phyloP scores from a whole-genome alignment of 2,113 vertebrate species.

The Marcusenius ussheri region DNA sequence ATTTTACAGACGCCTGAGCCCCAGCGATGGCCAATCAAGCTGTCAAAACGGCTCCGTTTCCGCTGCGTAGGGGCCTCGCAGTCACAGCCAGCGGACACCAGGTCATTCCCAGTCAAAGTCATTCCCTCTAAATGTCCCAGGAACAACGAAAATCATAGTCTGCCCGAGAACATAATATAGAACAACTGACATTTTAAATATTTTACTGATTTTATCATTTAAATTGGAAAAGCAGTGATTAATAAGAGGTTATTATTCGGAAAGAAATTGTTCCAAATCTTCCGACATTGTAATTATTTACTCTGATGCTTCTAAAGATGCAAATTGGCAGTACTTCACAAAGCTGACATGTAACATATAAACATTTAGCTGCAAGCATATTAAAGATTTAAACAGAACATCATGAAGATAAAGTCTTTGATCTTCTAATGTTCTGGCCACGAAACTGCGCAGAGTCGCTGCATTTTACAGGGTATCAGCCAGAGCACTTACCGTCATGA shows the following conservation, averaged over 20 bases:
- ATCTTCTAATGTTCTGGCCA: neutral
- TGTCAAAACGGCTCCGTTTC: neutral
- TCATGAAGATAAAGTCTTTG: neutral
- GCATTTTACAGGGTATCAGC: neutral
- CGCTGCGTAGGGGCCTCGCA: conserved; percentile 2
- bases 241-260: neutral
- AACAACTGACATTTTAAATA: neutral
- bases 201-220: neutral
- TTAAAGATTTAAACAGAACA: neutral
- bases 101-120: neutral
- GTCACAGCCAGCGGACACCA: neutral
- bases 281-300: neutral
- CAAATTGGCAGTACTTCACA: neutral
- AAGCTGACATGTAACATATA: neutral
- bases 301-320: neutral
- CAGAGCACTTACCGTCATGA: conserved; percentile 87
- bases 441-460: neutral
- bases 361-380: neutral
- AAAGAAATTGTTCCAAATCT: neutral
- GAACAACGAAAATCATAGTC: neutral
- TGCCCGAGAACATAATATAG: neutral
- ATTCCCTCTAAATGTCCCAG: neutral
- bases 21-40: neutral
- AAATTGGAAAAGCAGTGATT: neutral
- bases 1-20: conserved; percentile 26